Conservation (phyloP, 2,113 vertebrate genomes). For the Lamprotornis superbus region DNA sequence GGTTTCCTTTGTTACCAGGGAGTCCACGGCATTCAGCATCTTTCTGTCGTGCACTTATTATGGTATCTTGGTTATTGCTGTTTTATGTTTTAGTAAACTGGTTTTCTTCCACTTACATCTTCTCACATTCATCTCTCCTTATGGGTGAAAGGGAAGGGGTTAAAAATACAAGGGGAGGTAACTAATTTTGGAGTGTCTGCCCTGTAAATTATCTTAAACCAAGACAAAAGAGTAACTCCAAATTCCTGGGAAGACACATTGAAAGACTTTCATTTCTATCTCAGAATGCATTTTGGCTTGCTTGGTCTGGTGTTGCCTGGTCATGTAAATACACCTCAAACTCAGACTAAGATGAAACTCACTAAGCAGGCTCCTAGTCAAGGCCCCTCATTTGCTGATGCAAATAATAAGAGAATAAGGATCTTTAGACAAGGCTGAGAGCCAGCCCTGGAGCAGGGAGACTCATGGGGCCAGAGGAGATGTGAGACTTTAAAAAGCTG, state of each 20-base stretch:
- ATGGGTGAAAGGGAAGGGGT: neutral
- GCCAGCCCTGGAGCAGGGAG: neutral
- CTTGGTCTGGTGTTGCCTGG: neutral
- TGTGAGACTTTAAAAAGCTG: neutral
- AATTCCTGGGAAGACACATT: neutral
- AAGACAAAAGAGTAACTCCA: neutral
- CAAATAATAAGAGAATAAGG: neutral
- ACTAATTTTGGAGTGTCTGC: neutral
- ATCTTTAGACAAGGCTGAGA: neutral
- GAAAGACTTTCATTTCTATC: neutral
- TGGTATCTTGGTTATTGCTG: neutral
- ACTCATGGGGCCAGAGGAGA: neutral
- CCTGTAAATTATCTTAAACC: neutral
- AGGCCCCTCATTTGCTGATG: neutral
- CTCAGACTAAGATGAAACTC: neutral
- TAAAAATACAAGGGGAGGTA: neutral
- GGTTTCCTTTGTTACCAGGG: neutral
- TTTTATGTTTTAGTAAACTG: neutral
- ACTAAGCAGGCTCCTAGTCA: neutral
- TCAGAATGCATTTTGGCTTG: neutral
- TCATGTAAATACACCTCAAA: neutral
- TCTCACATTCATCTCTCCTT: neutral
- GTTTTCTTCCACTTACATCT: neutral
- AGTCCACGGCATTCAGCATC: neutral
- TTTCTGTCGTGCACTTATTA: neutral